phyloP scores from a whole-genome alignment of 2,888 invertebrate species.

The Morpho achilles region DNA sequence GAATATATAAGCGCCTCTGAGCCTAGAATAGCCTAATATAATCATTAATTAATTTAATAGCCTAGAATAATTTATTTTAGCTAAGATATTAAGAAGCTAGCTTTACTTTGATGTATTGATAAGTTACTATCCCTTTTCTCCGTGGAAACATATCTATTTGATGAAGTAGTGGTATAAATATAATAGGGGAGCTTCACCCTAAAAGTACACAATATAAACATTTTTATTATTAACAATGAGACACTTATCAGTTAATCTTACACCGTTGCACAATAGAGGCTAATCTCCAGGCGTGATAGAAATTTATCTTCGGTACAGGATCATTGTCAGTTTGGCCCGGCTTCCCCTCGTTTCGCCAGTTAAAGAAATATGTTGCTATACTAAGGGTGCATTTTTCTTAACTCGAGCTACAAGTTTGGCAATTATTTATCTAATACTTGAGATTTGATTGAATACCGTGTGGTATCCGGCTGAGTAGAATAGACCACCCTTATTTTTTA shows the following conservation, averaged over 20 bases:
- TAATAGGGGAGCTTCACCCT: conserved; percentile 44
- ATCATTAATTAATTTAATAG: no score
- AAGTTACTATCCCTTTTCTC: not conserved
- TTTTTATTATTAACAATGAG: conserved; percentile 71
- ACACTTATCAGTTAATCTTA: conserved; percentile 78
- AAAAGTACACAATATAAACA: conserved; percentile 53
- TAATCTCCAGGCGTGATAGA: conserved; percentile 73
- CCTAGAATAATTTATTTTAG: no score
- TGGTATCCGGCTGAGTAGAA: no score
- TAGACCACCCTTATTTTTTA: no score
- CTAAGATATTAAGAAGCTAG: no score
- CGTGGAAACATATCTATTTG: conserved; percentile 20
- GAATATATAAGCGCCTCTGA: no score
- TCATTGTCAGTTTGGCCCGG: conserved; percentile 52
- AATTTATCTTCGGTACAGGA: conserved; percentile 64
- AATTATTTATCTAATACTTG: conserved; percentile 4
- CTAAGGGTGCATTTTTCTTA: conserved; percentile 36
- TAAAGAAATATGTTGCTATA: conserved; percentile 40
- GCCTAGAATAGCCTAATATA: no score
- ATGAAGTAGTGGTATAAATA: conserved; percentile 51
- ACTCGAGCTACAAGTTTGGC: conserved; percentile 3
- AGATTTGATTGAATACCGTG: not conserved
- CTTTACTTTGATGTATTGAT: not conserved
- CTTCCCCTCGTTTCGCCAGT: conserved; percentile 43
- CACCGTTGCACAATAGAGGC: conserved; percentile 65